phyloP scores from a whole-genome alignment of 2,797 vertebrate species.

The Odontamblyopus lacepedii region DNA sequence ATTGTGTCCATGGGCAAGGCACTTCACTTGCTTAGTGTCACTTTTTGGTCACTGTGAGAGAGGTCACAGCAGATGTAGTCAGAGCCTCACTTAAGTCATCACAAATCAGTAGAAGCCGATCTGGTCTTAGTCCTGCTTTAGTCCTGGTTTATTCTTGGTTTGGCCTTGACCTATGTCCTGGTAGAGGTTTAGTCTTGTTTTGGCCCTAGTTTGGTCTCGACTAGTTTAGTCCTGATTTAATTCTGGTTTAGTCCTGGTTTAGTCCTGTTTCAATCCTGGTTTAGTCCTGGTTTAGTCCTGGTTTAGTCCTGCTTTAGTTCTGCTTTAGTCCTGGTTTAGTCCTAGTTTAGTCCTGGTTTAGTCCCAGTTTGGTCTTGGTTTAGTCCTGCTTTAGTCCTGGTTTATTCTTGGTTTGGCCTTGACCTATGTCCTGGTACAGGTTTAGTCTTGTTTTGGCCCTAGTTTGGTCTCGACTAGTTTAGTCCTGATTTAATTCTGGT shows the following conservation, averaged over 20 bases:
- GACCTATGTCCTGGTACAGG: too few species aligned
- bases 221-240: too few species aligned
- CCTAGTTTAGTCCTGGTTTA: neutral
- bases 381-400: neutral
- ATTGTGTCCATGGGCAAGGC: too few species aligned
- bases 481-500: neutral
- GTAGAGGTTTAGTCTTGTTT: too few species aligned
- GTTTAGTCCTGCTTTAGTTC: neutral
- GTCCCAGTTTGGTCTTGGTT: constrained; percentile 54
- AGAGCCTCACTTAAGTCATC: too few species aligned
- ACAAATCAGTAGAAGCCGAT: neutral
- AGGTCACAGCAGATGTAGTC: too few species aligned
- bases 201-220: neutral
- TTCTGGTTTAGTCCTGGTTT: neutral
- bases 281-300: neutral
- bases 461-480: neutral
- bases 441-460: neutral
- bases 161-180: neutral
- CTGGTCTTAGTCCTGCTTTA: neutral
- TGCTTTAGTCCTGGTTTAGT: neutral
- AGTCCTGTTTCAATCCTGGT: too few species aligned
- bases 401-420: neutral
- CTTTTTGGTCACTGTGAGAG: too few species aligned
- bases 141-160: neutral
- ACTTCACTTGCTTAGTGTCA: too few species aligned